phyloP scores from a whole-genome alignment of 2,797 vertebrate genomes.

The Bucorvus abyssinicus region DNA sequence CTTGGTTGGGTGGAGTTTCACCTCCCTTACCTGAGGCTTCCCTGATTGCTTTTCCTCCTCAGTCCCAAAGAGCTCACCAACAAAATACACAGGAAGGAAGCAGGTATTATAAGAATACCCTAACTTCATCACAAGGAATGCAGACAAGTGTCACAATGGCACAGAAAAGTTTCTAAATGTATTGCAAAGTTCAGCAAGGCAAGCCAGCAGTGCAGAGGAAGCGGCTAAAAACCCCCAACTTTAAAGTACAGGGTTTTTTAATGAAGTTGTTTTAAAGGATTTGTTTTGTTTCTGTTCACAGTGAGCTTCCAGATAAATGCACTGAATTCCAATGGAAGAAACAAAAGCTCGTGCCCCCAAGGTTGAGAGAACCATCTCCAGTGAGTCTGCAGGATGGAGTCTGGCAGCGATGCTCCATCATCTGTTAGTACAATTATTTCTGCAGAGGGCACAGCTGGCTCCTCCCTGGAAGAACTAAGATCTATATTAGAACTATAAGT shows the following conservation, averaged over 20 bases:
- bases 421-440: neutral
- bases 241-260: neutral
- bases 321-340: neutral
- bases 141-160: neutral
- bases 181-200: neutral
- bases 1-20: neutral
- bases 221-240: neutral
- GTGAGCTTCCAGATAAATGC: neutral
- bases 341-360: neutral
- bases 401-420: neutral
- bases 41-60: slow-evolving; percentile 5
- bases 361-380: neutral
- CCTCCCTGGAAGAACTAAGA: neutral
- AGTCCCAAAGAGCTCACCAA: neutral
- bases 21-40: slow-evolving; percentile 8
- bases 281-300: neutral
- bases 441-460: neutral
- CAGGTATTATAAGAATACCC: neutral
- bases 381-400: neutral
- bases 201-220: neutral
- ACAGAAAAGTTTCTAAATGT: neutral
- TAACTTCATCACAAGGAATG: neutral
- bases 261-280: neutral
- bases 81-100: neutral
- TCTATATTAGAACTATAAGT: fast-evolving